Base-by-base conservation (phyloP, 1,140 invertebrate species). In the Contarinia nasturtii region DNA sequence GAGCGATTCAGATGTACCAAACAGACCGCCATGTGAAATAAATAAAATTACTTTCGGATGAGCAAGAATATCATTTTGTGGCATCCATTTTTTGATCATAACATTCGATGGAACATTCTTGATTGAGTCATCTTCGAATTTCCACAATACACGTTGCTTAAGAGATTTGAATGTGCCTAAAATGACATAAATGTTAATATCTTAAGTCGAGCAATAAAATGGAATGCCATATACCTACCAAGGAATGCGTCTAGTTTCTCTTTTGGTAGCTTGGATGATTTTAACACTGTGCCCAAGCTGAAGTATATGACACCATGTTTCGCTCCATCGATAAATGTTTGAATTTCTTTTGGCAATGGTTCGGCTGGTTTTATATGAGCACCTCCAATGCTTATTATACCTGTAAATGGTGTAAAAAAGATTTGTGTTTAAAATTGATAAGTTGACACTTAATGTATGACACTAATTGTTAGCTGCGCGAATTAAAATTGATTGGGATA, bases 1-100 rank as follows among this genome's bases (percentile, higher is more conserved):
- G 7, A 21, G 4, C 12, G 37, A 3, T 40, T 40, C 36, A 7
- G 4, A 42, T 19, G 74, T 69, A 44, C 77, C 74, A 51, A 78
- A 71, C 34, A 79, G 55, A 21, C 79, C 79, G 18, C 77, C 76
- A 51, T 80, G 78, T 1, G 75, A 73, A 46, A 81, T 69, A 52
- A 82, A 80, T 2, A 71, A 53, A 46, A 67, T 67, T 11, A 73
- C 61, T 51, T 72, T 72, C 3, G 65, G 67, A 59, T 73, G 70
- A 2, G 68, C 72, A 44, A 65, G 27, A 19, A 64, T 60, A 21
- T 64, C 61, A 44, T 59, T 71, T 61, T 84, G 80, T n/a, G 80
- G 79, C 51, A 77, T 62, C 80, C 79, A 83, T 51, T 71, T 67
- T 42, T 69, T 55, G 19, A 75, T 68, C 59, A 71, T 69, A 20